Evolutionary conservation across 2,888 invertebrate species (phyloP).

Genomic region (Tupiocoris notatus): DNA sequence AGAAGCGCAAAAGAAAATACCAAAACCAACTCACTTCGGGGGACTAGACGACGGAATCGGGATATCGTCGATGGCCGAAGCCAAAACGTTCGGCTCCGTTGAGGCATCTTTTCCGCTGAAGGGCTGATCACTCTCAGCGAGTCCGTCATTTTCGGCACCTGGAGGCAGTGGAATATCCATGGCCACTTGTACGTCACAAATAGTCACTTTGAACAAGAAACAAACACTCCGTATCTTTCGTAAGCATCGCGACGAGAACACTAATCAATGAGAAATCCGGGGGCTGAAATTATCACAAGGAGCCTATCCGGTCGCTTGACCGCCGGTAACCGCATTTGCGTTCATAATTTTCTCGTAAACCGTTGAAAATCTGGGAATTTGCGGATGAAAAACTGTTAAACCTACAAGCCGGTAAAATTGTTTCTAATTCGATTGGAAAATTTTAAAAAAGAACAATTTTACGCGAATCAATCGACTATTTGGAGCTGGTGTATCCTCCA

Average conservation of each 20-base stretch:
- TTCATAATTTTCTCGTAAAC: too few relatives aligned
- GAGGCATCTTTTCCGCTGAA: constrained; percentile 13
- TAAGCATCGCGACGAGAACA: neutral
- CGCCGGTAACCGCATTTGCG: too few relatives aligned
- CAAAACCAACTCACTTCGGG: neutral
- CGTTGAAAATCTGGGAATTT: too few relatives aligned
- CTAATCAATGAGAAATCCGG: neutral
- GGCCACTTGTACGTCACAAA: neutral
- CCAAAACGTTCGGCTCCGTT: constrained; percentile 28
- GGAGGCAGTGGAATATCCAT: constrained; percentile 46
- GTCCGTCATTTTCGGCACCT: neutral
- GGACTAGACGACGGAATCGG: neutral
- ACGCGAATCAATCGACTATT: too few relatives aligned
- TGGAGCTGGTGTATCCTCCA: neutral
- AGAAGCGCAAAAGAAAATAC: too few relatives aligned
- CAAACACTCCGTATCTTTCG: neutral
- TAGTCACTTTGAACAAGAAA: neutral
- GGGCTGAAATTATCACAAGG: neutral
- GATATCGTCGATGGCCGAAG: constrained; percentile 12
- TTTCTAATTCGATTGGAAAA: too few relatives aligned
- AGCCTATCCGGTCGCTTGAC: neutral
- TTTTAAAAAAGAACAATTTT: too few relatives aligned
- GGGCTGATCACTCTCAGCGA: constrained; percentile 1
- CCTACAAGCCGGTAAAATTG: too few relatives aligned
- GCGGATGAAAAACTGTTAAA: too few relatives aligned